Evolutionary conservation across 2,113 vertebrate genomes (phyloP), one percentile per base, ranked within the genome.

Genomic region (Epinephelus fuscoguttatus): DNA sequence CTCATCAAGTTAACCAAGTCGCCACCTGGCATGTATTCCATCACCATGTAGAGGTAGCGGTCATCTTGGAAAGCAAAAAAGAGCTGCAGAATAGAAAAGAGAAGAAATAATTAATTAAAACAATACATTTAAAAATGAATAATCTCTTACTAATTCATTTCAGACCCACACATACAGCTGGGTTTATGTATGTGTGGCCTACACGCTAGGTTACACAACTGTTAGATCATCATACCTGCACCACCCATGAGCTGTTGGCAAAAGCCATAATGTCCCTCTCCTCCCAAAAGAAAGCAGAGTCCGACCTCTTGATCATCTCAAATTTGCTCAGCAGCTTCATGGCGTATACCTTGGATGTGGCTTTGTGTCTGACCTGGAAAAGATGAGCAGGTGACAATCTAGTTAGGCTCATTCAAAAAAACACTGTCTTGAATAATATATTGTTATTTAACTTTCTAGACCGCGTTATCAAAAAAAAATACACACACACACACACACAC

Each of bases 251-350:
- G 82, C 98, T 99, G 80, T 99, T 97, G 80, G 98, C 98, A 96
- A 99, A 99, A 66, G 98, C 98, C 98, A 99, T 99, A 90, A 99
- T 99, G 94, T 99, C 98, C 70, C 98, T 97, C 96, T 99, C 98
- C 96, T 99, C 98, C 98, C 98, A 99, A 91, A 99, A 99, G 96
- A 99, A 99, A 73, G 98, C 98, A 61, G 98, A 99, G 93, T 99
- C 98, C 0, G 98, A 99, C 94, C 98, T 95, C 95, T 99, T 99
- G 92, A 99, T 99, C 98, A 99, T 99, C 94, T 99, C 98, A 95
- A 99, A 99, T 93, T 99, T 99, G 94, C 98, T 99, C 53, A 99
- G 94, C 89, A 99, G 97, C 91, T 99, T 99, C 98, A 99, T 99
- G 83, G 98, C 98, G 47, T 98, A 99, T 2, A 99, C 98, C 86